phyloP scores from a whole-genome alignment of 2,797 vertebrate species.

The Lepidocolaptes lacrymiger region DNA sequence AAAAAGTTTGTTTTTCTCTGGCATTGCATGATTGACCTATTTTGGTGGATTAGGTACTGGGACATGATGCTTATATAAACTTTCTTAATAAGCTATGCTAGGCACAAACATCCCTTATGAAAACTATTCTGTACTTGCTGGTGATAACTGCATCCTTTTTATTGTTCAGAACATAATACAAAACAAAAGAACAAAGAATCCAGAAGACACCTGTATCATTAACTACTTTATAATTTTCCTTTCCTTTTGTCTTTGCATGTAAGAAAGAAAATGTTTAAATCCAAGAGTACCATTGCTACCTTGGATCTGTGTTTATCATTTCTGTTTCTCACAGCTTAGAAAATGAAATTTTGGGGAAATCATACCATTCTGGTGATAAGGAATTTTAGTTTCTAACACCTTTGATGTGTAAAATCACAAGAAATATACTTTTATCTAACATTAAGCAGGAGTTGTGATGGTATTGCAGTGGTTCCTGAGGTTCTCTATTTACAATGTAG shows the following conservation, averaged over 20 bases:
- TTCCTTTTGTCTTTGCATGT: background rate
- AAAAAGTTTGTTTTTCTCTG: background rate
- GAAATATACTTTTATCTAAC: background rate
- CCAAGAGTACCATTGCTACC: background rate
- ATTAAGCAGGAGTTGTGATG: background rate
- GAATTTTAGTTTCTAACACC: background rate
- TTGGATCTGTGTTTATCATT: background rate
- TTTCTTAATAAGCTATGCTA: constrained; percentile 18
- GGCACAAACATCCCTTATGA: background rate
- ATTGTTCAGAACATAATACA: background rate
- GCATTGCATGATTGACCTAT: background rate
- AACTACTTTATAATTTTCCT: background rate
- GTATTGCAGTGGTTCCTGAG: background rate
- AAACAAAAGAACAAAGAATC: background rate
- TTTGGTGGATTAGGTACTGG: constrained; percentile 3
- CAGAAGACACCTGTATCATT: background rate
- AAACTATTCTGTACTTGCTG: background rate
- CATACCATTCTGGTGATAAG: background rate
- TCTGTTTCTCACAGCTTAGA: background rate
- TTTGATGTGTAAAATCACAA: background rate
- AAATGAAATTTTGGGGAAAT: background rate
- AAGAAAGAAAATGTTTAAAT: background rate
- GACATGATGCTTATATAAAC: background rate
- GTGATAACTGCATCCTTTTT: background rate
- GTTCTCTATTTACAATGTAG: background rate